Evolutionary conservation across 1,140 invertebrate species (phyloP), one percentile per base, ranked within the genome.

Genomic region (Dinoponera quadriceps): DNA sequence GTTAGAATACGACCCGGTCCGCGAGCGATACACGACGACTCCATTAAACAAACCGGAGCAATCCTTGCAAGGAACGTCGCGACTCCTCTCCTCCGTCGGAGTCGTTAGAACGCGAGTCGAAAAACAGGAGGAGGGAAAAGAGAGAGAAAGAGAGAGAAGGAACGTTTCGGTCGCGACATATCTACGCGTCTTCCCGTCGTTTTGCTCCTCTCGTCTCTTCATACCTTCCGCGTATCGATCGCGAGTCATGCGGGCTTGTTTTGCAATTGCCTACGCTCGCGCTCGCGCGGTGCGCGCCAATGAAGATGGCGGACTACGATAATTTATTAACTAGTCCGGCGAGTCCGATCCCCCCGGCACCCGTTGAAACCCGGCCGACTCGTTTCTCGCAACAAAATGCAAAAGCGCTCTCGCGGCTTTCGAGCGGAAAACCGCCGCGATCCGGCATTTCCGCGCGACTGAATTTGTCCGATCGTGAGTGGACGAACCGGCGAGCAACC

Each of bases 311-410:
- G 59, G 91, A 89, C 91, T 92, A 91, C 85, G 89, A 92, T 93
- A 92, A 93, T 93, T 93, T 93, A 93, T 93, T 93, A 93, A 92
- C 92, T 93, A 93, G 92, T 92, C 92, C 89, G 89, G 88, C 91
- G 84, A 91, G 92, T 92, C 85, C 88, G 75, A 55, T 69, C 33
- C 63, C 33, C 63, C 4, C 7, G 75, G 38, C 91, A 92, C 90
- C 89, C 90, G 89, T 87, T 90, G 90, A 57, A 60, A 65, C 75
- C 27, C 59, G 16, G 55, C 33, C n/a, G 33, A 69, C 66, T 55
- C 65, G 82, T 77, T 75, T 73, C 74, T 49, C 29, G 83, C 72
- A 68, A 63, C 77, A 38, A 83, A 62, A 69, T 66, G 65, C 65
- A 33, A 82, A 82, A 33, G 57, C 38, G 27, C 18, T 57, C 74